phyloP scores from a whole-genome alignment of 2,797 vertebrate genomes.

The Epinephelus malabaricus region DNA sequence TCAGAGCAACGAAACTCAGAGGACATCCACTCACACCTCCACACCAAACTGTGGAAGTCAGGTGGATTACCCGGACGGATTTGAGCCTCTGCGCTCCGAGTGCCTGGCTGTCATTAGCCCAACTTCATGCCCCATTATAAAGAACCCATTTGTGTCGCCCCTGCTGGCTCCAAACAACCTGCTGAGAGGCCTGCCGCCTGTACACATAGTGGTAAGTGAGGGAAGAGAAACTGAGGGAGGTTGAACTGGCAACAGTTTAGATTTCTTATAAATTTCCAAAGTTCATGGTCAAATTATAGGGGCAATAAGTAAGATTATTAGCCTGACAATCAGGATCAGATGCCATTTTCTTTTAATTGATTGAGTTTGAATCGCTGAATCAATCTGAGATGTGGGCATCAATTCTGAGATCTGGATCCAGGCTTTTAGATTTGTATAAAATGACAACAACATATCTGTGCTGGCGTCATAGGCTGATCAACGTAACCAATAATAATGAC shows the following conservation, averaged over 20 bases:
- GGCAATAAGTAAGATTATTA: background rate
- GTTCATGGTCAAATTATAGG: background rate
- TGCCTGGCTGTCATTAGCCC: slow-evolving; percentile 74
- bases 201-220: slow-evolving; percentile 91
- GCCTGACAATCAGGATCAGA: too few species aligned
- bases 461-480: background rate
- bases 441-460: background rate
- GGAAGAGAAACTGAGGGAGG: too few species aligned
- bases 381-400: too few species aligned
- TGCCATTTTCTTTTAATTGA: too few species aligned
- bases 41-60: accelerated
- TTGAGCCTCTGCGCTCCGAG: slow-evolving; percentile 87
- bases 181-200: slow-evolving; percentile 88
- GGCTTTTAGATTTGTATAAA: background rate
- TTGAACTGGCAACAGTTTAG: background rate
- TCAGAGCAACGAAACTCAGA: background rate
- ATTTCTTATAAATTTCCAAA: background rate
- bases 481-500: background rate
- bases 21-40: background rate
- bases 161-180: slow-evolving; percentile 88
- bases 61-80: slow-evolving; percentile 86
- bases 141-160: slow-evolving; percentile 92
- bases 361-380: too few species aligned
- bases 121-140: slow-evolving; percentile 85
- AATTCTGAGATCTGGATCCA: too few species aligned